Percentiles rank a stretch among this genome's conserved stretches.
phyloP scores from a whole-genome alignment of 2,888 invertebrate genomes.

The Operophtera brumata region DNA sequence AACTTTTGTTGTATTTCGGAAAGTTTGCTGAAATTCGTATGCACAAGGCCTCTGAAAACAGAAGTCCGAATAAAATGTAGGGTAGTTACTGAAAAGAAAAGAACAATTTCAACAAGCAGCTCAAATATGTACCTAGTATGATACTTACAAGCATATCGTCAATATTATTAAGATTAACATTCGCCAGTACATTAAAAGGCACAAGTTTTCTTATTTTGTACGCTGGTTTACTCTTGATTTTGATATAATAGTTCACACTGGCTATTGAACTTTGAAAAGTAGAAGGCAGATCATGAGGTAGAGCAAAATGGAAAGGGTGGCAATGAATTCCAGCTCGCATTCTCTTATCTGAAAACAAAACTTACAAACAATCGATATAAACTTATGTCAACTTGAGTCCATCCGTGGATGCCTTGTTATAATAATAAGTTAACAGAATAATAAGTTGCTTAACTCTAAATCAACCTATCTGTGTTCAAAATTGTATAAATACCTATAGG shows the following conservation, averaged over 20 bases:
- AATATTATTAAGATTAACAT: constrained; percentile 48
- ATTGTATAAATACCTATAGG: too few species aligned
- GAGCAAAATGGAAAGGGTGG: constrained; percentile 61
- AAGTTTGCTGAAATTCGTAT: constrained; percentile 51
- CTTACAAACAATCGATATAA: too few species aligned
- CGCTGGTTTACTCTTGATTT: constrained; percentile 53
- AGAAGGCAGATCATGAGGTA: constrained; percentile 64
- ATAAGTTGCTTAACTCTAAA: too few species aligned
- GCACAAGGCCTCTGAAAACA: constrained; percentile 51
- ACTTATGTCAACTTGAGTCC: too few species aligned
- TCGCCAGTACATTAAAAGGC: constrained; percentile 52
- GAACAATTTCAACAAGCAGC: background rate
- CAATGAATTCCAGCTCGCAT: constrained; percentile 54
- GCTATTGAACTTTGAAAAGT: constrained; percentile 62
- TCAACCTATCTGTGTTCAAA: too few species aligned
- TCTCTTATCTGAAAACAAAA: constrained; percentile 43
- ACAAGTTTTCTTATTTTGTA: constrained; percentile 47
- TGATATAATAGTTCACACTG: constrained; percentile 57
- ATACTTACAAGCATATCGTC: constrained; percentile 28
- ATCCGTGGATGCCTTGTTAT: too few species aligned
- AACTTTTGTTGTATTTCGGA: constrained; percentile 49
- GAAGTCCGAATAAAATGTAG: background rate
- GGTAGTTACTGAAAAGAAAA: too few species aligned
- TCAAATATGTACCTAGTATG: background rate
- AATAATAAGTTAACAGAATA: too few species aligned